These are phyloP conservation scores for Vicugna pacos DNA, from an alignment of 2,113 vertebrate species.

Conservation along the genomic window DNA sequence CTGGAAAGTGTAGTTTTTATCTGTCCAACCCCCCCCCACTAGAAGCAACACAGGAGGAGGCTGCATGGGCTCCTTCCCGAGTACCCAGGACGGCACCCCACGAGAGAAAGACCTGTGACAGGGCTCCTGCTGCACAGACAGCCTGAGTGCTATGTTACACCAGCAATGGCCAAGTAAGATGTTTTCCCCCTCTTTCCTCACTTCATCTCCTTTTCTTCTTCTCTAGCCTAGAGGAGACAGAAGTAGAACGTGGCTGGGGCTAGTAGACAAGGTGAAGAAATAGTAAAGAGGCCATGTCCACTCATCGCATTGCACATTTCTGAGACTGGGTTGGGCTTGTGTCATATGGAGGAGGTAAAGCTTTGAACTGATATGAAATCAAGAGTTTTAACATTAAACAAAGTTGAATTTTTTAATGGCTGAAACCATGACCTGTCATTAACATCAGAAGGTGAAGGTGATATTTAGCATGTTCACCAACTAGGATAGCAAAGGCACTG, in stretches of 20 bases:
- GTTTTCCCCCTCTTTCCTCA: not conserved
- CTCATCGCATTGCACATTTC: not conserved
- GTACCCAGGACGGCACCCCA: not conserved
- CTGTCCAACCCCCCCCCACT: not conserved
- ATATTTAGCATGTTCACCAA: not conserved
- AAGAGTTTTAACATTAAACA: not conserved
- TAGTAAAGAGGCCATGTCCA: not conserved
- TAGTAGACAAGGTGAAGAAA: not conserved
- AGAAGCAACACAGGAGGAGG: not conserved
- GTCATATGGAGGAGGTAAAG: not conserved
- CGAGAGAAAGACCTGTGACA: not conserved
- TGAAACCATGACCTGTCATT: not conserved
- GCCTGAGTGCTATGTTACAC: not conserved
- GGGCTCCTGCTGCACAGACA: not conserved
- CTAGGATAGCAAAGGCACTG: not conserved
- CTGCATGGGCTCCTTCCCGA: not conserved
- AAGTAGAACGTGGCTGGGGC: not conserved
- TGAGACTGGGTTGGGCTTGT: not conserved
- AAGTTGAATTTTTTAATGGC: not conserved
- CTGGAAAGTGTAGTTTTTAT: not conserved
- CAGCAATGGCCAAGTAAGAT: not conserved
- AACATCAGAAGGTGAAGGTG: not conserved
- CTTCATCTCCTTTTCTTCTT: not conserved
- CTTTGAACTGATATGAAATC: conserved; percentile 22
- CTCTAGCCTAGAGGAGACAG: not conserved